Evolutionary conservation across 2,888 invertebrate species (phyloP), one percentile per base, ranked within the genome.

Genomic region (Lithophane leautieri): DNA sequence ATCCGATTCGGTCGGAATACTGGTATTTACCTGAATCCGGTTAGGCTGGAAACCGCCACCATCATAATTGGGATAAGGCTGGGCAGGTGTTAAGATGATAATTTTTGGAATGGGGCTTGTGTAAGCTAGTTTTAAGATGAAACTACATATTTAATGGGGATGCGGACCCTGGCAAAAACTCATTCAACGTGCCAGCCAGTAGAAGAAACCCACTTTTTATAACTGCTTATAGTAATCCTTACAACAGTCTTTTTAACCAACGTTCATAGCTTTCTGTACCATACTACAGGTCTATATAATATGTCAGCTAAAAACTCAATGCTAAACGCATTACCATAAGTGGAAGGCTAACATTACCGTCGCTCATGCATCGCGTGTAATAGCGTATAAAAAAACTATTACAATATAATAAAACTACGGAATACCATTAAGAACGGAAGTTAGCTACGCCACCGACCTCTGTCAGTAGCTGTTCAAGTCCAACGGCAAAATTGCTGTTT

Each of bases 371-470:
- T 80, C 50, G 87, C 81, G 76, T 86, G 87, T n/a, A 61, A 70
- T 70, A 72, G n/a, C 47, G 61, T 67, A 70, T 54, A 56, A 69
- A 79, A 76, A 77, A 68, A 42, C 40, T 19, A 58, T 52, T 61
- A 69, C 52, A 68, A 44, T 73, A 75, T 65, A 78, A 78, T 75
- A 75, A 70, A 75, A 68, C 56, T 73, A 62, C 68, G 73, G 84
- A 83, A 85, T 80, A 79, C 79, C 83, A 87, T 88, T 87, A 76
- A 78, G 86, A 89, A 89, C 90, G 90, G 91, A 91, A 85, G 78
- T 73, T 44, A 44, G 66, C 72, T 77, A 85, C 85, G 87, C 76
- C 83, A 79, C 62, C 86, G 90, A 89, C 90, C 90, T 90, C 79
- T 40, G 60, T 19, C 56, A 52, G 70, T 70, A 58, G 66, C 52